phyloP scores from a whole-genome alignment of 1,140 invertebrate genomes.

The Lineus longissimus region DNA sequence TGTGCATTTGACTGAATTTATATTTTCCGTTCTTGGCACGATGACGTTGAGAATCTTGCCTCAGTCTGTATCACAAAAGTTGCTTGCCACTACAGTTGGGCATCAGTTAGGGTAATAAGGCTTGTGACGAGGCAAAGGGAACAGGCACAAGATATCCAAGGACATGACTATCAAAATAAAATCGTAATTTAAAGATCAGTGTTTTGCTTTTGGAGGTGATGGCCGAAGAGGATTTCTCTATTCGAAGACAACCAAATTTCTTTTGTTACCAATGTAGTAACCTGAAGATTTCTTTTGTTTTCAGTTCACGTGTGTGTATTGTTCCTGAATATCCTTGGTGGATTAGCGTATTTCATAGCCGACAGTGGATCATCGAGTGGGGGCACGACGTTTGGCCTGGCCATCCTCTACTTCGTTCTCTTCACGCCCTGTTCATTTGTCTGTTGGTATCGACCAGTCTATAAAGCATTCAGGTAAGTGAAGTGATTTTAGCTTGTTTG shows the following conservation, averaged over 20 bases:
- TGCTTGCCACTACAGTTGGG: no score
- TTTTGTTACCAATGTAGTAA: not conserved
- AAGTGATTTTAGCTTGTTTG: constrained; percentile 1
- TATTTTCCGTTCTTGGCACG: no score
- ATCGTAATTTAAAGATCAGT: no score
- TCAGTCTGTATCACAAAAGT: no score
- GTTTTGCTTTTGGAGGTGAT: no score
- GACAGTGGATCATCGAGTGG: constrained; percentile 42
- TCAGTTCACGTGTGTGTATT: constrained; percentile 84
- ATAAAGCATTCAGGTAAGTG: constrained; percentile 78
- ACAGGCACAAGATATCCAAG: no score
- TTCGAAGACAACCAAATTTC: constrained; percentile 7
- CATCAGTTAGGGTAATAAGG: no score
- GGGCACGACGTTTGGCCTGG: constrained; percentile 79
- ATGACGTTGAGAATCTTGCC: no score
- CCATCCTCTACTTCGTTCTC: constrained; percentile 83
- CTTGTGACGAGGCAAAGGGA: no score
- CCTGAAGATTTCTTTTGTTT: constrained; percentile 50
- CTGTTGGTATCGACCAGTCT: constrained; percentile 90
- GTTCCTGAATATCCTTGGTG: constrained; percentile 80
- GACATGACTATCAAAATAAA: no score
- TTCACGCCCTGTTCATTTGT: constrained; percentile 96
- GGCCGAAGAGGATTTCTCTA: no score
- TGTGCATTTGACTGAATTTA: no score
- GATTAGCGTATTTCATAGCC: constrained; percentile 53